Percentiles rank a stretch among this genome's conserved stretches.
phyloP scores from a whole-genome alignment of 2,113 vertebrate genomes.

The Clarias magur region DNA sequence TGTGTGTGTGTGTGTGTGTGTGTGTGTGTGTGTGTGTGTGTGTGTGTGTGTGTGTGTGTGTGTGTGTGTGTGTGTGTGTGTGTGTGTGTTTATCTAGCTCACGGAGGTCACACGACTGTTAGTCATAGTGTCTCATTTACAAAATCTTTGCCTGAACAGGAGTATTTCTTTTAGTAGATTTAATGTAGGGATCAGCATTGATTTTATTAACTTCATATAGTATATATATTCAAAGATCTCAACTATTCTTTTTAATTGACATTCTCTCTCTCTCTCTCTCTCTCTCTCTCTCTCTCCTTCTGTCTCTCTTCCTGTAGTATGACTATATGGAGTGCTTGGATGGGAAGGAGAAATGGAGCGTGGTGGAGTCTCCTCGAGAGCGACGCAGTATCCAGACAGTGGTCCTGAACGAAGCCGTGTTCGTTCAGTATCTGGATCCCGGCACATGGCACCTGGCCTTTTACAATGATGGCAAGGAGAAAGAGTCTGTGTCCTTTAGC shows the following conservation, averaged over 20 bases:
- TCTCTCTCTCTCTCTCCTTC: slow-evolving; percentile 4
- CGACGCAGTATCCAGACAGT: slow-evolving; percentile 94
- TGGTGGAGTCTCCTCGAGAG: slow-evolving; percentile 91
- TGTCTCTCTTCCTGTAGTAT: slow-evolving; percentile 73
- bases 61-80: background rate
- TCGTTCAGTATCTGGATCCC: slow-evolving; percentile 93
- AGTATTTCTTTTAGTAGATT: background rate
- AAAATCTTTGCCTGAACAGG: background rate
- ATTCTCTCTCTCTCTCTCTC: background rate
- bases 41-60: background rate
- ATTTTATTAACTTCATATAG: background rate
- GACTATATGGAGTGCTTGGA: slow-evolving; percentile 99
- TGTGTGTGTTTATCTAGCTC: background rate
- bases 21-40: background rate
- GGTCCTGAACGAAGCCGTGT: slow-evolving; percentile 96
- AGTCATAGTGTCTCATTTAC: background rate
- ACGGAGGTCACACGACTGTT: background rate
- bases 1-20: too few relatives aligned
- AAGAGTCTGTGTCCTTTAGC: slow-evolving; percentile 92
- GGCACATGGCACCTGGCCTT: slow-evolving; percentile 97
- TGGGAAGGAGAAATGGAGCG: slow-evolving; percentile 98
- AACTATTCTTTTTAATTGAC: background rate
- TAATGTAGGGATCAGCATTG: background rate
- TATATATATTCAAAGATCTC: background rate
- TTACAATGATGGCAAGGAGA: slow-evolving; percentile 97